Base-by-base conservation (phyloP, 2,113 vertebrate species). In the Edolisoma coerulescens region DNA sequence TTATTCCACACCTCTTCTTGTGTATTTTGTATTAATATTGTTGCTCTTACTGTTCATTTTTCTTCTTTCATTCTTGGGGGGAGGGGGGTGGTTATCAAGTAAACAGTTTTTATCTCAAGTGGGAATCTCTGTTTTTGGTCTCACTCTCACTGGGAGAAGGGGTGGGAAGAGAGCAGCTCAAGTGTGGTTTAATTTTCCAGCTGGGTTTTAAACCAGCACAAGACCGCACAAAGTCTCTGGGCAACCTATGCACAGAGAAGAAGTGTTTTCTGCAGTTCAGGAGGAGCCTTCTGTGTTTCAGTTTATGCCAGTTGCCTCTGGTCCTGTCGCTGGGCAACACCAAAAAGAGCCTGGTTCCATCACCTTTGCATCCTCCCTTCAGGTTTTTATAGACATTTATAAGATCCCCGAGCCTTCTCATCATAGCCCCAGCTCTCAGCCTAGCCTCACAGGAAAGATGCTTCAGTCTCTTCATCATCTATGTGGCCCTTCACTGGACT, bases 351-450 rank as follows among this genome's bases (percentile, higher is more conserved):
- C 22, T 59, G 19, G 10, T 8, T 56, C 9, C 5, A 4, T 50
- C 13, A 10, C 26, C 8, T 52, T 61, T 45, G 9, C 10, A 13
- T 16, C 7, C 6, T 61, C 37, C 11, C 11, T 52, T 77, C 22
- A 10, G 26, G 6, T 61, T 50, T 54, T 41, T 75, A 26, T 6
- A 26, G 10, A 24, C 6, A 16, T 8, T 45, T 16, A 19, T 49
- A 35, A 60, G 4, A 35, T 39, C 13, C 11, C 17, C 1, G 3
- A 71, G 24, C 3, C 8, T 35, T 44, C 45, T 54, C 2, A 1
- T 54, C 52, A n/a, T 9, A 61, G 30, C 8, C 4, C 5, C 59
- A 71, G 7, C 14, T 57, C 57, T 89, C 11, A 76, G 18, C 26
- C 14, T 68, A 33, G 77, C 11, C 6, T 68, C 13, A 7, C 7